Conservation (phyloP, 2,797 vertebrate species). For the Podarcis siculus region DNA sequence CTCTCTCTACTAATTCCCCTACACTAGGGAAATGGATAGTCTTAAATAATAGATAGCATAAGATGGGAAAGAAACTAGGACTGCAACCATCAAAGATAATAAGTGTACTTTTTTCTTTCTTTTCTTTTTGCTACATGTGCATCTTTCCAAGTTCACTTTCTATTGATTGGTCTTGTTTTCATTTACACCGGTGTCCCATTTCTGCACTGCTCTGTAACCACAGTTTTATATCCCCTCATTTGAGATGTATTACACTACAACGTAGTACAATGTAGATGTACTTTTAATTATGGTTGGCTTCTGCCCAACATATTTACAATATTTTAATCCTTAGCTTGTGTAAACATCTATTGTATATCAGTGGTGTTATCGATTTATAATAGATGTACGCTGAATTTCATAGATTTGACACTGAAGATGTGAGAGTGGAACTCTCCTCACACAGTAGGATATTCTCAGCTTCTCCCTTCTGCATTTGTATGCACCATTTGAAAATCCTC, state of each 20-base stretch:
- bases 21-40: background rate
- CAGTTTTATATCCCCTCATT: background rate
- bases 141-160: background rate
- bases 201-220: background rate
- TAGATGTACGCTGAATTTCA: background rate
- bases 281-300: background rate
- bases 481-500: background rate
- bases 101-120: background rate
- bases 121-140: background rate
- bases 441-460: too few species aligned
- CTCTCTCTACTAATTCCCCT: background rate
- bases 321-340: too few species aligned
- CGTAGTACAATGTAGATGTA: background rate
- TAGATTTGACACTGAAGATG: background rate
- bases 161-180: conserved; percentile 5
- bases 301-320: background rate
- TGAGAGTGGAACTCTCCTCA: background rate
- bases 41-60: conserved; percentile 8
- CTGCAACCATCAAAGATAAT: background rate
- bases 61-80: background rate
- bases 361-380: background rate
- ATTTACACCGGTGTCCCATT: background rate
- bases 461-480: background rate
- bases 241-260: background rate
- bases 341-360: background rate